Base-by-base conservation (phyloP, 2,888 invertebrate genomes). In the Phortica okadai region DNA sequence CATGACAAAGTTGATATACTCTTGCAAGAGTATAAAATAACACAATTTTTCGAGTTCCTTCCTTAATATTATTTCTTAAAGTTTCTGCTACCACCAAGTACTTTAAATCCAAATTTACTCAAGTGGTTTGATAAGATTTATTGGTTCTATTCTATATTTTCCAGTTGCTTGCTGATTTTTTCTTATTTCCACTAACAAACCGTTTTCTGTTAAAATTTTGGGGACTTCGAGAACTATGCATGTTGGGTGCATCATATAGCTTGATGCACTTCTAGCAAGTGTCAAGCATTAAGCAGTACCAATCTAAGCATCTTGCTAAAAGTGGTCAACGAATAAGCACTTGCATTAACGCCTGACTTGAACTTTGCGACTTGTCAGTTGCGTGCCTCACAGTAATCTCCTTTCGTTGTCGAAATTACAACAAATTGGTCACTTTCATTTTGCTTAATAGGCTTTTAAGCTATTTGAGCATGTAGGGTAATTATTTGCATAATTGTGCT, bases 401-500 rank as follows among this genome's bases (percentile, higher is more conserved):
- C 50, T 6, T 50, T 14, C 2, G 14, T 50, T 50, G 50, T 0
- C 11, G 25, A 74, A 81, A 82, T 82, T 79, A 81, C 54, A 75
- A 4, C 62, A 74, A 81, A 79, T 79, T 74, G 78, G 79, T 79
- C 69, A 76, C 10, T 77, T 81, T 82, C 82, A 81, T 85, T 84
- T 78, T 79, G 69, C 76, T 16, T 50, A 64, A 62, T 25, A 72
- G 69, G 56, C 80, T 78, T 77, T 67, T 76, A 77, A 77, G 77
- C 81, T 76, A 78, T 82, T 83, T 86, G 84, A 81, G 77, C 82
- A 85, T 85, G 85, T 82, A 33, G 2, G 33, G 33, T 33, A 85
- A 85, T 86, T 83, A 86, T 80, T 82, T 74, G 80, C 81, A 86
- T 83, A 86, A 85, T 86, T 83, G 82, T 86, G 84, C 81, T 81